phyloP scores from a whole-genome alignment of 2,797 vertebrate genomes.

The Carcharodon carcharias region DNA sequence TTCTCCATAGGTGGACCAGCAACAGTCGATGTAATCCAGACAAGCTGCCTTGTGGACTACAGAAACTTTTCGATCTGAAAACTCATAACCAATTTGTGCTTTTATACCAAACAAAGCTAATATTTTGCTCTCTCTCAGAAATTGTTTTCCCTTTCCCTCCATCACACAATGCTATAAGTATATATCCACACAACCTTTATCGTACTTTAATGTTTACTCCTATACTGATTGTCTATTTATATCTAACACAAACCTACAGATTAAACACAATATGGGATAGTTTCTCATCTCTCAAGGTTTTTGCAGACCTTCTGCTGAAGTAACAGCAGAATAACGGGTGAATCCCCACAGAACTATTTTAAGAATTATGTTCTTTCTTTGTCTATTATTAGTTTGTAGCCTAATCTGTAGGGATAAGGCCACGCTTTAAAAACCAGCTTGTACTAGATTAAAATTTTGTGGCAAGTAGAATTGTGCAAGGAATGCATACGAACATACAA shows the following conservation, averaged over 20 bases:
- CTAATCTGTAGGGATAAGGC: no score
- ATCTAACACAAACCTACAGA: neutral
- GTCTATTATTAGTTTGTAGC: no score
- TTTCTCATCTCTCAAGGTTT: neutral
- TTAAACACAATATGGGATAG: neutral
- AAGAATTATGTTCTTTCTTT: no score
- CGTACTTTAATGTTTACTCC: neutral
- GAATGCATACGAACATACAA: neutral
- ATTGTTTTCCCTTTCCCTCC: neutral
- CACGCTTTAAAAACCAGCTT: no score
- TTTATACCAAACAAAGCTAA: neutral
- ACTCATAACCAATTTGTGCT: neutral
- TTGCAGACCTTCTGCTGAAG: neutral
- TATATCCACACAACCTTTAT: no score
- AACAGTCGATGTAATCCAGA: conserved; percentile 9
- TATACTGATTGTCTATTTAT: neutral
- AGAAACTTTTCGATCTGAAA: conserved; percentile 11
- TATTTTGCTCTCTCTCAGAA: neutral
- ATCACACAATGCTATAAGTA: neutral
- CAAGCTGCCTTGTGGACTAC: conserved; percentile 15
- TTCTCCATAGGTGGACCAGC: conserved; percentile 21
- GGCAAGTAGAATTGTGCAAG: no score
- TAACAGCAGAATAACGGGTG: no score
- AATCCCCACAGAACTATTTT: neutral
- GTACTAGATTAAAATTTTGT: no score